Percentiles rank a stretch among this genome's conserved stretches.
Conservation (phyloP, 1,140 invertebrate species). For the Galleria mellonella region DNA sequence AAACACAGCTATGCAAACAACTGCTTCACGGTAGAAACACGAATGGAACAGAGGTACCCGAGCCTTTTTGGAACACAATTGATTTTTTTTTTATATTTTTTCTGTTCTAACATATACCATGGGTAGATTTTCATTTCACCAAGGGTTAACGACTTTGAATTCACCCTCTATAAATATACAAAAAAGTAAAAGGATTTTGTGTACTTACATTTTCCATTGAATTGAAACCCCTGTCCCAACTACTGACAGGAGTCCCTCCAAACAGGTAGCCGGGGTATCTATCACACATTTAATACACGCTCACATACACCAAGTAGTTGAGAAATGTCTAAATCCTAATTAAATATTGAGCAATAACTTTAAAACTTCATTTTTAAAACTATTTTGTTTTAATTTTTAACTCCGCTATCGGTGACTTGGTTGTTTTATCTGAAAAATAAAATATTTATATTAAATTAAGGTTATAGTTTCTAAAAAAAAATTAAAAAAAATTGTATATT, state of each 20-base stretch:
- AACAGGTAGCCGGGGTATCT: constrained; percentile 58
- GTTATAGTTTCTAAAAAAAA: too few relatives aligned
- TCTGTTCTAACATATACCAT: too few relatives aligned
- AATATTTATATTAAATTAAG: background rate
- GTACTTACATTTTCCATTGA: constrained; percentile 64
- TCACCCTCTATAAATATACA: too few relatives aligned
- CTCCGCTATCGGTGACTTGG: background rate
- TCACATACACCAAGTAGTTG: constrained; percentile 16
- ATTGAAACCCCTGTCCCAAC: constrained; percentile 65
- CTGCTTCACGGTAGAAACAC: too few relatives aligned
- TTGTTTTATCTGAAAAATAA: background rate
- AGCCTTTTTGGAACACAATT: too few relatives aligned
- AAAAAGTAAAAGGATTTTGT: background rate
- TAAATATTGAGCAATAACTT: constrained; percentile 34
- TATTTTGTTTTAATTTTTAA: background rate
- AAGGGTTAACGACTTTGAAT: too few relatives aligned
- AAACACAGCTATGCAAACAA: too few relatives aligned
- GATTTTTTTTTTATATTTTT: too few relatives aligned
- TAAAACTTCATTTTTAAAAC: constrained; percentile 24
- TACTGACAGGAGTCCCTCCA: constrained; percentile 61
- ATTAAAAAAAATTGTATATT: too few relatives aligned
- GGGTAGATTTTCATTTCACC: too few relatives aligned
- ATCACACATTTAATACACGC: constrained; percentile 57
- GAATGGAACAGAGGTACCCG: too few relatives aligned
- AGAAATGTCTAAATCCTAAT: constrained; percentile 18